Conservation (phyloP, 2,113 vertebrate genomes). For the Neolamprologus longior region DNA sequence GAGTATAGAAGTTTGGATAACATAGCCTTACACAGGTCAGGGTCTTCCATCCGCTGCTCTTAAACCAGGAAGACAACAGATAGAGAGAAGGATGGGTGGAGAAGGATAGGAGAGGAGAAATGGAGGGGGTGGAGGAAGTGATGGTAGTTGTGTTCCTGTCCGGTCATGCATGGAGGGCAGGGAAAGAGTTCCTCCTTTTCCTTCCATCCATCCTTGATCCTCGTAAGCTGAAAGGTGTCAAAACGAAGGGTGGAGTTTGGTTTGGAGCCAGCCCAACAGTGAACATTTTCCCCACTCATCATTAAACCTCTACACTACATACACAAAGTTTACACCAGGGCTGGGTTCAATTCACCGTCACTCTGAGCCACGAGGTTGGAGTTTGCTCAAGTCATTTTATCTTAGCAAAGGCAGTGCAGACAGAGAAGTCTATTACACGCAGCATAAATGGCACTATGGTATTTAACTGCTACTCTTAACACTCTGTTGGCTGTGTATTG, state of each 20-base stretch:
- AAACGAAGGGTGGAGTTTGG: constrained; percentile 99
- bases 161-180: constrained; percentile 67
- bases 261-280: constrained; percentile 78
- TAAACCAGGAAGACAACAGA: constrained; percentile 66
- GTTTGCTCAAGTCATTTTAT: not conserved
- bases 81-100: constrained; percentile 72
- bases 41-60: constrained; percentile 79
- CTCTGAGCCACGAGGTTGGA: not conserved
- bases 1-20: constrained; percentile 90
- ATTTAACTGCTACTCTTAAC: not conserved
- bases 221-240: constrained; percentile 99
- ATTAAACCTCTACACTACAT: constrained; percentile 46
- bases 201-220: constrained; percentile 81
- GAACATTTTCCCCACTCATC: constrained; percentile 62
- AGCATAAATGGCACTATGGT: not conserved
- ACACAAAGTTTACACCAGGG: constrained; percentile 26
- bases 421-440: not conserved
- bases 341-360: constrained; percentile 43
- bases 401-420: not conserved
- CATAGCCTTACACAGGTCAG: constrained; percentile 81
- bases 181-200: constrained; percentile 68
- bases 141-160: constrained; percentile 38
- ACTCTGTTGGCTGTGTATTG: constrained; percentile 10
- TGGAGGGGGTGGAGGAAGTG: constrained; percentile 27
- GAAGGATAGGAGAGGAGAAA: constrained; percentile 45